Conservation (phyloP, 2,888 invertebrate genomes). For the Parthenolecanium corni region DNA sequence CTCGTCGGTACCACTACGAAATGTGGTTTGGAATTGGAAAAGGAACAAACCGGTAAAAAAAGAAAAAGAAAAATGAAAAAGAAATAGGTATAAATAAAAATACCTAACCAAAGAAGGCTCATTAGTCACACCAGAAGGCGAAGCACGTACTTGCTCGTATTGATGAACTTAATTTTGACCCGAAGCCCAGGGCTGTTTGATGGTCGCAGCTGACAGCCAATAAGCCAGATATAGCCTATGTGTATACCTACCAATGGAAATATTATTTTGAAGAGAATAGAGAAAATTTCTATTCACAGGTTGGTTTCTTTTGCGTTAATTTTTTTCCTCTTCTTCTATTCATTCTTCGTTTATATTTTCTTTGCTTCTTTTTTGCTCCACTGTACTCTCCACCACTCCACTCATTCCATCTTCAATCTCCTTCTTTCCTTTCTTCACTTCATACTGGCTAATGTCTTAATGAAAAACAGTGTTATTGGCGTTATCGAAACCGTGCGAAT, state of each 20-base stretch:
- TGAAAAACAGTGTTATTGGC: constrained; percentile 9
- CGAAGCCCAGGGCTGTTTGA: constrained; percentile 25
- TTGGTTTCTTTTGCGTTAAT: background rate
- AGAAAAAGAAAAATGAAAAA: constrained; percentile 5
- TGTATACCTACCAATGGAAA: no score
- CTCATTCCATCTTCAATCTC: background rate
- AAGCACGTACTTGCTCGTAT: constrained; percentile 18
- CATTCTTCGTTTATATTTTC: background rate
- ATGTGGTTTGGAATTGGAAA: constrained; percentile 16
- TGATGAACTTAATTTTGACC: constrained; percentile 26
- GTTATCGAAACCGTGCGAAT: constrained; percentile 1
- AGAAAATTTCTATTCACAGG: constrained; percentile 5
- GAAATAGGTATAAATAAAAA: constrained; percentile 8
- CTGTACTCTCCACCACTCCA: background rate
- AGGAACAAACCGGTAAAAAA: constrained; percentile 6
- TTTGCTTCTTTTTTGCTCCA: background rate
- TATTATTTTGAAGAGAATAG: no score
- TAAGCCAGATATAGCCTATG: background rate
- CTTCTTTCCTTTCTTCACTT: background rate
- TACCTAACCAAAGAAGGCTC: constrained; percentile 16
- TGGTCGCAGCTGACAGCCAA: constrained; percentile 17
- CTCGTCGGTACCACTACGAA: constrained; percentile 19
- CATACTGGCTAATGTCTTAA: constrained; percentile 16
- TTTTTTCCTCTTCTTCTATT: no score
- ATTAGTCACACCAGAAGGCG: constrained; percentile 27